Evolutionary conservation across 1,140 invertebrate genomes (phyloP).

Genomic region (Bombus affinis): DNA sequence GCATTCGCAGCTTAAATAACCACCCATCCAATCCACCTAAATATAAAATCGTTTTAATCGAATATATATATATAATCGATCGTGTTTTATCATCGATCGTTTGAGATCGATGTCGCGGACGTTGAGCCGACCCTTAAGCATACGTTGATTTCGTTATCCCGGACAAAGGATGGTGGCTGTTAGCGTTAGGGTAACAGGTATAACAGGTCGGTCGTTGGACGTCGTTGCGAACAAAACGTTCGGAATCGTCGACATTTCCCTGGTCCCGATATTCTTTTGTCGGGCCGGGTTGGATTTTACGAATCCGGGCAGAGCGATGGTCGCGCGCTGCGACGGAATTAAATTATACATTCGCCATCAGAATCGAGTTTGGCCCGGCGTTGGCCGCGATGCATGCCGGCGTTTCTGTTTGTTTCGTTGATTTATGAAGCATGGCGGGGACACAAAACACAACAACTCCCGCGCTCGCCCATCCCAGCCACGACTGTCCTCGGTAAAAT

Average conservation of each 20-base stretch:
- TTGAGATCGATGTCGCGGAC: too few species aligned
- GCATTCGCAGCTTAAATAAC: too few species aligned
- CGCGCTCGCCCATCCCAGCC: constrained; percentile 54
- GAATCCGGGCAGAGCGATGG: constrained; percentile 30
- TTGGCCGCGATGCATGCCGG: constrained; percentile 72
- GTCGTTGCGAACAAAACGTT: constrained; percentile 32
- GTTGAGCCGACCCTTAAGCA: not conserved
- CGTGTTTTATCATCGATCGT: fast-evolving
- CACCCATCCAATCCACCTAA: not conserved
- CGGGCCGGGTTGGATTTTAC: constrained; percentile 23
- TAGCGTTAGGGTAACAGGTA: not conserved
- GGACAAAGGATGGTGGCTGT: not conserved
- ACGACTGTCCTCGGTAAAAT: constrained; percentile 72
- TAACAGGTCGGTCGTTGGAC: not conserved
- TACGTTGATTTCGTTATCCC: not conserved
- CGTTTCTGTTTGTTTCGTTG: constrained; percentile 80
- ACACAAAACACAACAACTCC: constrained; percentile 77
- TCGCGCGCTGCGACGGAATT: constrained; percentile 51
- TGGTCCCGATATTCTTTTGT: constrained; percentile 2
- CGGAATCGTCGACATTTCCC: constrained; percentile 30
- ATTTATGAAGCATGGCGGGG: constrained; percentile 80
- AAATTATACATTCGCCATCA: constrained; percentile 75
- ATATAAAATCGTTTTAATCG: not conserved
- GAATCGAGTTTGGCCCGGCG: constrained; percentile 69
- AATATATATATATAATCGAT: too few species aligned